Percentiles rank a stretch among this genome's conserved stretches.
Conservation (phyloP, 2,888 invertebrate species). For the Protodeltote pygarga region DNA sequence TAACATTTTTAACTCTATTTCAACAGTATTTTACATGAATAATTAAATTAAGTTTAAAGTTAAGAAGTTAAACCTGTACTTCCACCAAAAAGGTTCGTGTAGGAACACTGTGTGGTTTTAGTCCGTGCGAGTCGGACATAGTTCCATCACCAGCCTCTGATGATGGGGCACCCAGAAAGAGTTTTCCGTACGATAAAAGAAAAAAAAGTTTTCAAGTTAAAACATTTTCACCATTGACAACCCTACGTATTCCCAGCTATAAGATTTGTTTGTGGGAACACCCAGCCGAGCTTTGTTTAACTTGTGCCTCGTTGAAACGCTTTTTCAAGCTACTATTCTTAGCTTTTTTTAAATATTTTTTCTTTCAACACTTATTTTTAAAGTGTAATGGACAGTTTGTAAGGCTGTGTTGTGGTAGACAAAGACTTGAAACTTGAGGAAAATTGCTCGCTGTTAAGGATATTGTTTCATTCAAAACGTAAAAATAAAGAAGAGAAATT, state of each 20-base stretch:
- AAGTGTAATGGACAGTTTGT: slow-evolving; percentile 11
- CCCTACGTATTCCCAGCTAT: slow-evolving; percentile 32
- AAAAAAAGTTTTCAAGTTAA: neutral
- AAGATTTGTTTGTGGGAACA: slow-evolving; percentile 53
- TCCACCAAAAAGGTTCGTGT: too few relatives aligned
- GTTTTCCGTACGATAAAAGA: neutral
- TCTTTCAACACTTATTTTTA: slow-evolving; percentile 23
- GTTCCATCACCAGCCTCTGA: neutral
- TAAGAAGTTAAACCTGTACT: neutral
- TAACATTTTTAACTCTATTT: too few relatives aligned
- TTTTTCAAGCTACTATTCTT: slow-evolving; percentile 16
- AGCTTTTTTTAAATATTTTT: slow-evolving; percentile 23
- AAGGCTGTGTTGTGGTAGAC: slow-evolving; percentile 14
- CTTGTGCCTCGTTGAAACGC: slow-evolving; percentile 47
- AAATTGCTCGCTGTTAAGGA: too few relatives aligned
- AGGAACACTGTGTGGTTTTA: too few relatives aligned
- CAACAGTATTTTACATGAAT: neutral
- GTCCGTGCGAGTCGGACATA: too few relatives aligned
- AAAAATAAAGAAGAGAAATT: too few relatives aligned
- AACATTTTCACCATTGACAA: slow-evolving; percentile 22
- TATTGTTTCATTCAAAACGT: too few relatives aligned
- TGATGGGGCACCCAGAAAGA: too few relatives aligned
- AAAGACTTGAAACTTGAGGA: too few relatives aligned
- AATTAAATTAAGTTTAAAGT: neutral
- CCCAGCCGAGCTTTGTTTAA: slow-evolving; percentile 46